Conservation (phyloP, 2,797 vertebrate genomes). For the Peromyscus aztecus region DNA sequence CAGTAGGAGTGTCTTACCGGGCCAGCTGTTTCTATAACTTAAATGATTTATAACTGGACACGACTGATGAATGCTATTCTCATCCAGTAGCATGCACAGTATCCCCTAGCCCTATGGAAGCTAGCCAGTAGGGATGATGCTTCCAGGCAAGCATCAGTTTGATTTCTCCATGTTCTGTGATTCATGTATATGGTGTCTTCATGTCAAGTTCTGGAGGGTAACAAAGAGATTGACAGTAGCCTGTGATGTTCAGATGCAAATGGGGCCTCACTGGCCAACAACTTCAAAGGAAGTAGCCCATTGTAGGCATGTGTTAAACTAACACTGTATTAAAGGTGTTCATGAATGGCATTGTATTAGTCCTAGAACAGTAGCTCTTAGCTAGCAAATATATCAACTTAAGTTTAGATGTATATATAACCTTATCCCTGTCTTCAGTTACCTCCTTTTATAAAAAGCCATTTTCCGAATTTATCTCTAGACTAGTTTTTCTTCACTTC, state of each 20-base stretch:
- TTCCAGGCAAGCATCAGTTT: not conserved
- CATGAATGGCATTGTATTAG: not conserved
- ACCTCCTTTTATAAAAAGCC: not conserved
- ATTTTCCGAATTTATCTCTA: not conserved
- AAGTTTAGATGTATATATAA: not conserved
- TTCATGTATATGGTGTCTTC: not conserved
- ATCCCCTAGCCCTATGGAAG: not conserved
- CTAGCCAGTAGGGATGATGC: not conserved
- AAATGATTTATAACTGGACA: too few species aligned
- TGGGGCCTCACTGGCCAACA: not conserved
- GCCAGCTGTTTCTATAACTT: not conserved
- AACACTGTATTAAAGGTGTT: not conserved
- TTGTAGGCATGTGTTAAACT: not conserved
- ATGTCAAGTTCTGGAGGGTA: not conserved
- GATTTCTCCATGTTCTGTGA: not conserved
- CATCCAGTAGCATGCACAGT: not conserved
- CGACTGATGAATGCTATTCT: not conserved
- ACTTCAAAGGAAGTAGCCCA: not conserved
- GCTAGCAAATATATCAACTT: not conserved
- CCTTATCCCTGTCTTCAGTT: not conserved
- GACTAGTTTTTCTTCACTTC: not conserved
- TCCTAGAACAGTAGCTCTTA: not conserved
- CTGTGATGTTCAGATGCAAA: not conserved
- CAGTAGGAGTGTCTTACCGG: not conserved
- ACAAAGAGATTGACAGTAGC: not conserved